Conservation (phyloP, 2,113 vertebrate genomes). For the Prinia subflava region DNA sequence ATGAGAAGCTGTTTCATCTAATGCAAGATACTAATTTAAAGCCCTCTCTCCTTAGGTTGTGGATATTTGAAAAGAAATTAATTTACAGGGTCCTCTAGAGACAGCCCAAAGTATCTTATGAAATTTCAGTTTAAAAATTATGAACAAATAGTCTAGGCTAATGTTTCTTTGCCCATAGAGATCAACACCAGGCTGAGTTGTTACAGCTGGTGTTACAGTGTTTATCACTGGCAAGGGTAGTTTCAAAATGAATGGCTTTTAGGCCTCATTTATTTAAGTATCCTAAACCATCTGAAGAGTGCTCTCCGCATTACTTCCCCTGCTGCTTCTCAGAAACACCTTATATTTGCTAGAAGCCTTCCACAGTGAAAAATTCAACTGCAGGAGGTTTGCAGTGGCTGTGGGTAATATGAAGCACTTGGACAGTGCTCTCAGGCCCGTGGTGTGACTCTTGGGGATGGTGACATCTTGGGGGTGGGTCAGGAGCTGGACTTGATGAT, state of each 20-base stretch:
- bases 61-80: not conserved
- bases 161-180: not conserved
- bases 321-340: not conserved
- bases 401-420: not conserved
- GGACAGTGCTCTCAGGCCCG: not conserved
- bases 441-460: not conserved
- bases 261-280: slow-evolving; percentile 40
- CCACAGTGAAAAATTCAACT: not conserved
- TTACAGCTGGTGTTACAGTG: not conserved
- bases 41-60: not conserved
- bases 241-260: slow-evolving; percentile 17
- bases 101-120: not conserved
- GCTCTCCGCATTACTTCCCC: not conserved
- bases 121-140: not conserved
- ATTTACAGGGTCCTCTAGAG: not conserved
- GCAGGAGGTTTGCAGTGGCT: not conserved
- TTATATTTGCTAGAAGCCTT: not conserved
- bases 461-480: too few relatives aligned
- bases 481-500: not conserved
- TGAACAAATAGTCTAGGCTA: not conserved
- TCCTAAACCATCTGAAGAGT: not conserved
- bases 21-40: not conserved
- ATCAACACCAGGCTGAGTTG: not conserved
- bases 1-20: not conserved
- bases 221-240: slow-evolving; percentile 6